Evolutionary conservation across 2,113 vertebrate genomes (phyloP), one percentile per base, ranked within the genome.

Genomic region (Mola mola): DNA sequence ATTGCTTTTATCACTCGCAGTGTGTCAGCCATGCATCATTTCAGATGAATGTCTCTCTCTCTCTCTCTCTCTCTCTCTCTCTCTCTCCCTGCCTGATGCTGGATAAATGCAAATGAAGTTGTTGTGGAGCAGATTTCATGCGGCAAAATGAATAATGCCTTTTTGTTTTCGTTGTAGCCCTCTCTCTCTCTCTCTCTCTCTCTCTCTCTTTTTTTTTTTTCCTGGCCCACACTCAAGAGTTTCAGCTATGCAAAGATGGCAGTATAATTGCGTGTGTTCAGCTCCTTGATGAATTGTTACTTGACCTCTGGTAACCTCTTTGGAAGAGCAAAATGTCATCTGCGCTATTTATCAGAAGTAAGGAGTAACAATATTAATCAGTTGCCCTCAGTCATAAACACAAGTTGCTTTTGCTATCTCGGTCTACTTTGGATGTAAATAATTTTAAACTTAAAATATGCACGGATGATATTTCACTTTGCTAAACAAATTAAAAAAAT

Each of bases 41-140:
- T 78, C 69, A 88, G 80, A 82, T 81, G 78, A 91, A 87, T 36
- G 42, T 41, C 64, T 17, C 49, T 52, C 66, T 63, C 78, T 80
- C 29, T 49, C 47, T 64, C 20, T 56, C 25, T 59, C 31, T 64
- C 38, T 38, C 20, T 56, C 19, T 25, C 58, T 53, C 46, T 67
- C 75, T 68, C 17, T 31, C 19, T 58, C 12, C 21, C 75, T 81
- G 80, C 87, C 89, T 77, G 78, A 52, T 75, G 51, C 83, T 85
- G 91, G 83, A 81, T 86, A 58, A 79, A 84, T 72, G 77, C 88
- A 90, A 93, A 92, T 90, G 75, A 92, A 47, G 67, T 78, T 82
- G 84, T 84, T 81, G 37, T 84, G 77, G 82, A 86, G 81, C 79
- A 73, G 76, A 51, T 78, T 82, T 73, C 69, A 77, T 85, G 69